These are phyloP conservation scores for Neotoxoptera formosana DNA, from an alignment of 1,140 invertebrate species.

Conservation along the genomic window DNA sequence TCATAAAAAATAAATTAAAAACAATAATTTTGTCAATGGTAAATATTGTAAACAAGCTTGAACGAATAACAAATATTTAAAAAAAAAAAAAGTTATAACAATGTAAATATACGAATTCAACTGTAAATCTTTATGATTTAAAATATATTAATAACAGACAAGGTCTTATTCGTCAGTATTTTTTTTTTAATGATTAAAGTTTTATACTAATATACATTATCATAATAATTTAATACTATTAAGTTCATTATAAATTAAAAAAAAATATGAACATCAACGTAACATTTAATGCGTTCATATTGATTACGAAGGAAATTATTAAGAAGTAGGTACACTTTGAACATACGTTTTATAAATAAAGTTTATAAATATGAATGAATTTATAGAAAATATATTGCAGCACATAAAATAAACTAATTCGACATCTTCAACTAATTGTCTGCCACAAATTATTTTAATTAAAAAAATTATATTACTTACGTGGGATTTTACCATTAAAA, in stretches of 20 bases:
- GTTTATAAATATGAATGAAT: neutral
- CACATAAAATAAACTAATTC: neutral
- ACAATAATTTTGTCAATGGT: neutral
- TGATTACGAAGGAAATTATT: neutral
- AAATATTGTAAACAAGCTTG: neutral
- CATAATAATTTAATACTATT: neutral
- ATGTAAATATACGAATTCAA: neutral
- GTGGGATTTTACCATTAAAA: conserved; percentile 51
- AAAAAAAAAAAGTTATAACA: neutral
- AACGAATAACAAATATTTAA: neutral
- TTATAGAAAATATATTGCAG: neutral
- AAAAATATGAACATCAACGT: neutral
- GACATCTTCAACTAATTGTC: neutral
- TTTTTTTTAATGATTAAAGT: no score
- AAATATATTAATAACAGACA: no score
- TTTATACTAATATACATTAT: no score
- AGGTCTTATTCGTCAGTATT: no score
- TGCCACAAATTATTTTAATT: no score
- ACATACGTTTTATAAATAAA: neutral
- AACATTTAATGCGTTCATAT: no score
- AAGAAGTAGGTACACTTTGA: neutral
- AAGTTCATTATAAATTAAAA: neutral
- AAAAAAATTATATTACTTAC: conserved; percentile 18
- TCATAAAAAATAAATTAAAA: neutral
- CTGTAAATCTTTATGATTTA: neutral